phyloP scores from a whole-genome alignment of 1,140 invertebrate genomes.

The Trachelipus rathkii region DNA sequence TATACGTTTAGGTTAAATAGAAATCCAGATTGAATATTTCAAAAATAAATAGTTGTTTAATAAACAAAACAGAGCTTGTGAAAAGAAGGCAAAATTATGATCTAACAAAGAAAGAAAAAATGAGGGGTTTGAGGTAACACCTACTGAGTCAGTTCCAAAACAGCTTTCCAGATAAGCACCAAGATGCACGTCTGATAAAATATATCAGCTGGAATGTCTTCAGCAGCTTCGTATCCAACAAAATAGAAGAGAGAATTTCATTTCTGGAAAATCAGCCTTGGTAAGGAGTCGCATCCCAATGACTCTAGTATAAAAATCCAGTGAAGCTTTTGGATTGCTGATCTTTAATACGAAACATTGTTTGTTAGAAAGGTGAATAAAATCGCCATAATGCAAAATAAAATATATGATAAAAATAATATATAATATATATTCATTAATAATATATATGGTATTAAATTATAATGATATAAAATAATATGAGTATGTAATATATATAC shows the following conservation, averaged over 20 bases:
- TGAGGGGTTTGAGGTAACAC: not conserved
- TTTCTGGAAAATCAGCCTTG: conserved; percentile 80
- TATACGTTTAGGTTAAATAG: no score
- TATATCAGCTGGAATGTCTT: conserved; percentile 57
- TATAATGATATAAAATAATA: no score
- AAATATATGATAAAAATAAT: no score
- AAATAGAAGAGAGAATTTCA: conserved; percentile 91
- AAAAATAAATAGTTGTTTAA: no score
- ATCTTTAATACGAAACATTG: conserved; percentile 94
- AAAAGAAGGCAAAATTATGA: no score
- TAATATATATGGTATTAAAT: no score
- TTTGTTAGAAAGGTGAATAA: conserved; percentile 92
- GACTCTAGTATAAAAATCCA: conserved; percentile 86
- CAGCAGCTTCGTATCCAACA: conserved; percentile 79
- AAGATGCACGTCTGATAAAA: not conserved
- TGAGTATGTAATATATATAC: no score
- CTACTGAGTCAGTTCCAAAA: not conserved
- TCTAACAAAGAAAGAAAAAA: no score
- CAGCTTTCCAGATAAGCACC: not conserved
- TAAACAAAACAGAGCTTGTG: no score
- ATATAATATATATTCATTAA: no score
- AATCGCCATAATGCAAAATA: no score
- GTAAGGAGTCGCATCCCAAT: conserved; percentile 84
- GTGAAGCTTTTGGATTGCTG: conserved; percentile 70
- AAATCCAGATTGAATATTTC: no score